Base-by-base conservation (phyloP, 1,140 invertebrate genomes). In the Phocides pigmalion region DNA sequence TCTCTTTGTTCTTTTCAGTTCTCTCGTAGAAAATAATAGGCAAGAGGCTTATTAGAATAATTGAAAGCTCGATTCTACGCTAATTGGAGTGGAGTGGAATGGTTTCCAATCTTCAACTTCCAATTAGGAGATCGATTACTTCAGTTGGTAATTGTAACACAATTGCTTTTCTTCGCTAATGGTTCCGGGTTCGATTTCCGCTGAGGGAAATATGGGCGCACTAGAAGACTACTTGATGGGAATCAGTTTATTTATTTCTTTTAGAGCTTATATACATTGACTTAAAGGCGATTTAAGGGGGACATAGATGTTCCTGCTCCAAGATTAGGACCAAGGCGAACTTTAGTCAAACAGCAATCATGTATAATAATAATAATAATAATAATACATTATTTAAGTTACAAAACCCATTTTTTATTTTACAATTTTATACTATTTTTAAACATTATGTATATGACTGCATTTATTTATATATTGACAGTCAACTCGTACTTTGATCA, bases 121-220 rank as follows among this genome's bases (percentile, higher is more conserved):
- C 56, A 59, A 59, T 59, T 59, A 59, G 42, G 44, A 17, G 42
- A 61, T 61, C 42, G 42, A 61, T 61, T 61, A 35, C 25, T 22
- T 47, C 56, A 20, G 42, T 47, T 37, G 56, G 44, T 47, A 61
- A 61, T 61, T 41, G 56, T 61, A 61, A 15, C 42, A 61, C 56
- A 47, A 47, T 61, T 46, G 42, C 25, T 61, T 54, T 61, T 61
- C 56, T 47, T 35, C 44, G 16, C 56, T 61, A 61, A 61, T 61
- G 56, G 56, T 61, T 47, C 56, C 44, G 56, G 56, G 42, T 61
- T 61, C 44, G 44, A 61, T 61, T 61, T 61, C 56, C 56, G 56
- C 28, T 20, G 15, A 47, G 22, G 25, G 42, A 59, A 59, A 59
- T 59, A 59, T 59, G 22, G 47, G 8, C 15, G 8, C 1, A 8